A percentile compares a stretch with the other conserved stretches of the same genome.
Conservation (phyloP, 2,113 vertebrate genomes). For the Alces alces region DNA sequence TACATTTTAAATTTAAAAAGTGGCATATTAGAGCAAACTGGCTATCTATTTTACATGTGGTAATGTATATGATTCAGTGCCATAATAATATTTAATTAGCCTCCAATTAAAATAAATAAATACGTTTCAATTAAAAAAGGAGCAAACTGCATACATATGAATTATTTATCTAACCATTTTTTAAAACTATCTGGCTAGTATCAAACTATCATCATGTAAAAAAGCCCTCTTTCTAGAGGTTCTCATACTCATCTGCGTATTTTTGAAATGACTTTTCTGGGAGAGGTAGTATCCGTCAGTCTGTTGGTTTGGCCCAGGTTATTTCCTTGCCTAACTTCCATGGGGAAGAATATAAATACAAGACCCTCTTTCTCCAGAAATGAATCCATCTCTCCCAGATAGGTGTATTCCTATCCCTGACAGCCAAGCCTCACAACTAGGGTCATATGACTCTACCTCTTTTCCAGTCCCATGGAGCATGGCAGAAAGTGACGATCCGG, state of each 20-base stretch:
- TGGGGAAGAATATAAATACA: neutral
- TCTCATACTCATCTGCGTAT: neutral
- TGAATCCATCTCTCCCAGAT: neutral
- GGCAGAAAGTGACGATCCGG: neutral
- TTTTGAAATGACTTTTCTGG: neutral
- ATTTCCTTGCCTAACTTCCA: neutral
- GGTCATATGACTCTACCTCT: neutral
- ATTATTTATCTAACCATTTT: neutral
- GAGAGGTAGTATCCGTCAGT: neutral
- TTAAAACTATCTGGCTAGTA: neutral
- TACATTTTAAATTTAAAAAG: neutral
- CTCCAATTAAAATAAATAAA: neutral
- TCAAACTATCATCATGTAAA: no score
- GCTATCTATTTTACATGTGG: neutral
- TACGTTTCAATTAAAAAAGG: neutral
- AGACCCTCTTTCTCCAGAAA: neutral
- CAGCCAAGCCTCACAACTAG: neutral
- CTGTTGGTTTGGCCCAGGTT: neutral
- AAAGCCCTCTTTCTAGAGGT: neutral
- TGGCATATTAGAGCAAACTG: neutral
- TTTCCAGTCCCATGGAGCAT: neutral
- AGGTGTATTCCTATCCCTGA: neutral
- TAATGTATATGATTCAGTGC: neutral
- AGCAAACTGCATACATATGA: neutral
- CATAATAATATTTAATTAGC: neutral